Evolutionary conservation across 2,797 vertebrate species (phyloP).

Genomic region (Sebastes iracundus): DNA sequence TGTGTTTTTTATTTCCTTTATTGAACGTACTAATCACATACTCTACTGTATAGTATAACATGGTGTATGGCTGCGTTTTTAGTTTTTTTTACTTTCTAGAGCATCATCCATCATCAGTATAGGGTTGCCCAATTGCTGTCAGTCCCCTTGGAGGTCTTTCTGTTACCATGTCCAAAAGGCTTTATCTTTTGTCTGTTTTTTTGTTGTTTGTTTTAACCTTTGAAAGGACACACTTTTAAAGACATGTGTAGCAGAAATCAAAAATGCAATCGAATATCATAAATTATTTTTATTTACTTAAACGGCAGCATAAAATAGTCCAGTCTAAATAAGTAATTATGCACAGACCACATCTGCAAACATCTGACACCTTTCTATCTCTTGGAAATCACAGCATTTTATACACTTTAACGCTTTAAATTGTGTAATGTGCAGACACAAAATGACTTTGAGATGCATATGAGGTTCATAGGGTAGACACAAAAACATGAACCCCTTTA

Average conservation of each 20-base stretch:
- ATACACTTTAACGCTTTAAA: neutral
- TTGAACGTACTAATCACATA: neutral
- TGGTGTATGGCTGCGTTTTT: neutral
- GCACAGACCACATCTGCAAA: neutral
- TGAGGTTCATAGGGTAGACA: neutral
- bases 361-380: neutral
- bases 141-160: neutral
- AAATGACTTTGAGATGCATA: neutral
- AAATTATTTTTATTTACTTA: neutral
- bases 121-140: neutral
- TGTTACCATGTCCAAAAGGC: neutral
- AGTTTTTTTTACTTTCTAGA: neutral
- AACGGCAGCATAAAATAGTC: neutral
- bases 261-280: neutral
- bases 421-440: neutral
- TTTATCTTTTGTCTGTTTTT: neutral
- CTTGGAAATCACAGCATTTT: neutral
- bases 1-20: neutral
- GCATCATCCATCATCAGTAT: constrained; percentile 1
- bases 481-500: neutral
- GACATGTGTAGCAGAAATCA: neutral
- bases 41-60: neutral
- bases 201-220: neutral
- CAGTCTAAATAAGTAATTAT: neutral
- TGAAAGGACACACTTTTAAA: neutral